These are phyloP conservation scores for Sardina pilchardus DNA, from an alignment of 2,113 vertebrate species.

Conservation along the genomic window DNA sequence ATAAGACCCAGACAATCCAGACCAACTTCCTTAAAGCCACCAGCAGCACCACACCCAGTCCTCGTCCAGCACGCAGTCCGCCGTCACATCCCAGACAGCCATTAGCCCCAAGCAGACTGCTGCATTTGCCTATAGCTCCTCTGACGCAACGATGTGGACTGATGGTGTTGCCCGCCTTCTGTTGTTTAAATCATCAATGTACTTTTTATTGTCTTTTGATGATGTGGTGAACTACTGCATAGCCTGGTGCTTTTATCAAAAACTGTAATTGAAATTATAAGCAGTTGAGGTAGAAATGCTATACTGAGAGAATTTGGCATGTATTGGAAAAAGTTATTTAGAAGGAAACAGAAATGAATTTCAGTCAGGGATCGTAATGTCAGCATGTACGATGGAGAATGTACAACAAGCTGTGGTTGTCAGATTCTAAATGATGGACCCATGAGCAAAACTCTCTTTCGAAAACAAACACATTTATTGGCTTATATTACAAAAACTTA, in stretches of 20 bases:
- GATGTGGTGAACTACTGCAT: neutral
- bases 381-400: neutral
- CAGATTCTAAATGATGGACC: too few relatives aligned
- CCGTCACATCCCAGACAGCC: conserved; percentile 26
- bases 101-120: too few relatives aligned
- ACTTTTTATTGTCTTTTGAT: neutral
- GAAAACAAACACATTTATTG: too few relatives aligned
- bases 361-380: neutral
- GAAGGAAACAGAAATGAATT: conserved; percentile 9
- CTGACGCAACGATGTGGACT: conserved; percentile 45
- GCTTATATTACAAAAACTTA: too few relatives aligned
- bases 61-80: conserved; percentile 36
- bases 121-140: neutral
- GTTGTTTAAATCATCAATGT: neutral
- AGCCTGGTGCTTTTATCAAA: neutral
- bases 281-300: neutral
- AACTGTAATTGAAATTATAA: conserved; percentile 5
- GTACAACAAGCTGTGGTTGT: neutral
- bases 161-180: conserved; percentile 6
- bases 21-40: conserved; percentile 72
- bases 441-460: too few relatives aligned
- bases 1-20: conserved; percentile 73
- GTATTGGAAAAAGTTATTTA: conserved; percentile 33
- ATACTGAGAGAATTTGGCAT: conserved; percentile 37
- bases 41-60: conserved; percentile 42